phyloP scores from a whole-genome alignment of 92 coral and sea anemone genomes.

The Meandrina meandrites region DNA sequence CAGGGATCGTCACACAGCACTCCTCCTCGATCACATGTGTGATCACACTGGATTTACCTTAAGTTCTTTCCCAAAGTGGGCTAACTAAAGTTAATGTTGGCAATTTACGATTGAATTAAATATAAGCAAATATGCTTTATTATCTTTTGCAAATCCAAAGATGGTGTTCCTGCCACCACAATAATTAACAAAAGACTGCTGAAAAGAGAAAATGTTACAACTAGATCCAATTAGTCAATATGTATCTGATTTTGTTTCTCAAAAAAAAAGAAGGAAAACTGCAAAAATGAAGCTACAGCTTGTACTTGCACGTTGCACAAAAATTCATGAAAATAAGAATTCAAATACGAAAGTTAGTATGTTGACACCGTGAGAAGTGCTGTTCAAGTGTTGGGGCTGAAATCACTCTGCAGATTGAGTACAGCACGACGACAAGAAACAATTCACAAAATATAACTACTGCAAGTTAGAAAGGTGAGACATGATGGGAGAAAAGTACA shows the following conservation, averaged over 20 bases:
- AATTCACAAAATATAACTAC: not conserved
- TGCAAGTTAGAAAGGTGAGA: not conserved
- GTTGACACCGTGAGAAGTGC: not conserved
- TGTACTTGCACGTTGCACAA: not conserved
- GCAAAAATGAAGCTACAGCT: not conserved
- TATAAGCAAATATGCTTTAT: not conserved
- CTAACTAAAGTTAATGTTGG: not conserved
- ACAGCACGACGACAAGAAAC: not conserved
- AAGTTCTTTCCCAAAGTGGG: not conserved
- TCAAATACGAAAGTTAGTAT: not conserved
- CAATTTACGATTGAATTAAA: not conserved
- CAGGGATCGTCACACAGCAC: not conserved
- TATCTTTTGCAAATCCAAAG: not conserved
- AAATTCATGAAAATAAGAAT: not conserved
- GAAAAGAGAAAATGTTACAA: not conserved
- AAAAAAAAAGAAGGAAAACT: not conserved
- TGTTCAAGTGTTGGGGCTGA: too few species aligned
- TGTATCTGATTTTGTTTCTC: not conserved
- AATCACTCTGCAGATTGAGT: not conserved
- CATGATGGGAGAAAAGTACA: not conserved
- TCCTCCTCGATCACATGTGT: not conserved
- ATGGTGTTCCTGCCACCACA: constrained; percentile 35
- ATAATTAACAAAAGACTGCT: not conserved
- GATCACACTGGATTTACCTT: not conserved
- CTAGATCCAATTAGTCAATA: not conserved